A percentile compares a stretch with the other conserved stretches of the same genome.
phyloP scores from a whole-genome alignment of 2,113 vertebrate genomes.

The Triplophysa tibetana region DNA sequence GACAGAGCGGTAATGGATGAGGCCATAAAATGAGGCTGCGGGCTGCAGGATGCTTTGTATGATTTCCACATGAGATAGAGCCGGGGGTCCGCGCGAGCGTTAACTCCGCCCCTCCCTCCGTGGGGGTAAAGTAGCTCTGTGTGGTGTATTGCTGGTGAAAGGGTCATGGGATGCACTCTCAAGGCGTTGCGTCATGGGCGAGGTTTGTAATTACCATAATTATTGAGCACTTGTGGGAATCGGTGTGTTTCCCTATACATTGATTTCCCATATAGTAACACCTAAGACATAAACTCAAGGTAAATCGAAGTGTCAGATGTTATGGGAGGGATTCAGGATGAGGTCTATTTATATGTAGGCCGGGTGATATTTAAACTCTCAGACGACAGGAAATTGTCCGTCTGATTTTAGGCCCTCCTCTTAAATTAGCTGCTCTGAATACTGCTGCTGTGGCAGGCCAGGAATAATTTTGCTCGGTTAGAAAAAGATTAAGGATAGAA shows the following conservation, averaged over 20 bases:
- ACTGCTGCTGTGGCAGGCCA: no score
- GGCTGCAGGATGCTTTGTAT: slow-evolving; percentile 97
- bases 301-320: slow-evolving; percentile 58
- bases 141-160: slow-evolving; percentile 32
- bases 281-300: slow-evolving; percentile 49
- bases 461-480: no score
- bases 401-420: not conserved
- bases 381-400: not conserved
- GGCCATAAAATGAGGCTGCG: slow-evolving; percentile 99
- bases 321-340: slow-evolving; percentile 46
- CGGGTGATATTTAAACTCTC: slow-evolving; percentile 27
- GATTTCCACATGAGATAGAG: slow-evolving; percentile 98
- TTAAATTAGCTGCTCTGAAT: no score
- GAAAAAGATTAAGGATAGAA: no score
- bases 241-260: slow-evolving; percentile 58
- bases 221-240: slow-evolving; percentile 53
- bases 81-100: slow-evolving; percentile 89
- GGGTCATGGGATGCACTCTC: slow-evolving; percentile 36
- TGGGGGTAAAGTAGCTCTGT: not conserved
- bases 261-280: slow-evolving; percentile 53
- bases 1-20: slow-evolving; percentile 99
- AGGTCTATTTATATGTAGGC: slow-evolving; percentile 45
- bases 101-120: slow-evolving; percentile 68
- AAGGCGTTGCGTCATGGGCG: slow-evolving; percentile 5
- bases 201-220: slow-evolving; percentile 55